Conservation (phyloP, 1,140 invertebrate genomes). For the Drosophila tropicalis region DNA sequence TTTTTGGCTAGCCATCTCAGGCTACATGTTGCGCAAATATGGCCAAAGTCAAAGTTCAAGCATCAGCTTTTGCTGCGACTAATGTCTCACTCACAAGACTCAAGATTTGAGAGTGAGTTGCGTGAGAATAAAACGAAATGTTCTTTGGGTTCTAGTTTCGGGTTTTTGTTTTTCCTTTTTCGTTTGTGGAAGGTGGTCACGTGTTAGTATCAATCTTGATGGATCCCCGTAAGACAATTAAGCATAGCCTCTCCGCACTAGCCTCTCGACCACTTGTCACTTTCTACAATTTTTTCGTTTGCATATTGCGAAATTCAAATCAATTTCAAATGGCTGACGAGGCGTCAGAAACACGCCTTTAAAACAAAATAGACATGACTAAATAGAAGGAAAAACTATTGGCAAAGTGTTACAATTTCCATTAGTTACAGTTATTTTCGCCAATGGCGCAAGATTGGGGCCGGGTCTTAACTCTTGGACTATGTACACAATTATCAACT, state of each 20-base stretch:
- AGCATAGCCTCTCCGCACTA: not conserved
- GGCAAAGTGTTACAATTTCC: slow-evolving; percentile 80
- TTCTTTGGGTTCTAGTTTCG: not conserved
- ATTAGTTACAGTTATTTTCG: slow-evolving; percentile 80
- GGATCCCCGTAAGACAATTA: slow-evolving; percentile 39
- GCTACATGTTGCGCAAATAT: slow-evolving; percentile 68
- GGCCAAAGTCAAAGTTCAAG: slow-evolving; percentile 69
- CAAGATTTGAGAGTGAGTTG: slow-evolving; percentile 18
- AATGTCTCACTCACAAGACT: slow-evolving; percentile 69
- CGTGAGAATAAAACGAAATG: slow-evolving; percentile 53
- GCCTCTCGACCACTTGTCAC: not conserved
- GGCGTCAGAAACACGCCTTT: slow-evolving; percentile 74
- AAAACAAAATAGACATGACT: slow-evolving; percentile 16
- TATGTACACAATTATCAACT: slow-evolving; percentile 57
- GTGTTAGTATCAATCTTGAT: slow-evolving; percentile 36
- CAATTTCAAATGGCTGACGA: slow-evolving; percentile 76
- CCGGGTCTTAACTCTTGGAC: slow-evolving; percentile 7
- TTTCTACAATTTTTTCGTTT: slow-evolving; percentile 38
- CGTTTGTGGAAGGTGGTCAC: not conserved
- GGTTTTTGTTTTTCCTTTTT: not conserved
- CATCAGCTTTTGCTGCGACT: slow-evolving; percentile 64
- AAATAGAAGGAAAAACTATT: slow-evolving; percentile 50
- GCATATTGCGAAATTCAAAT: slow-evolving; percentile 65
- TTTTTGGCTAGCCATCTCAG: slow-evolving; percentile 29
- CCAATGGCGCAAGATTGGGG: slow-evolving; percentile 44